A percentile compares a stretch with the other conserved stretches of the same genome.
Conservation (phyloP, 2,113 vertebrate genomes). For the Seriola dumerili region DNA sequence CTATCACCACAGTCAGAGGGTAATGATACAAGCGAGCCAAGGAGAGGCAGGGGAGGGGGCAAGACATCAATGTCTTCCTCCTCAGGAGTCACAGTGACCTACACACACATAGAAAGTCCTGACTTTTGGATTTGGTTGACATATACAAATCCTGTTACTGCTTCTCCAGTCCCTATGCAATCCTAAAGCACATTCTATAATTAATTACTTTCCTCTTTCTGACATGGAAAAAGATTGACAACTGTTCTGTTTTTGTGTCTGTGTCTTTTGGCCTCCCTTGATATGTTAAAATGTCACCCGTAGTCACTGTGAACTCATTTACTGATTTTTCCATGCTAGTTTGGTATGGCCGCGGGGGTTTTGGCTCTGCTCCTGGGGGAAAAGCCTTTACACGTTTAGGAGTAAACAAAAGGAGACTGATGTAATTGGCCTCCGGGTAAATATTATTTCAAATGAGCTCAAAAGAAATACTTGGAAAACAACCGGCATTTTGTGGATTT, state of each 20-base stretch:
- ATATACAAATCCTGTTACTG: slow-evolving; percentile 13
- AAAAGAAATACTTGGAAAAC: slow-evolving; percentile 39
- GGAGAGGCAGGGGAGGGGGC: slow-evolving; percentile 17
- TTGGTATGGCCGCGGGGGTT: background rate
- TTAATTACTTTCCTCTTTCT: slow-evolving; percentile 7
- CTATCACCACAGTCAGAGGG: slow-evolving; percentile 59
- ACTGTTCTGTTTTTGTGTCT: background rate
- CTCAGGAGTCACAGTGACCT: slow-evolving; percentile 48
- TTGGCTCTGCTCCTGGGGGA: slow-evolving; percentile 24
- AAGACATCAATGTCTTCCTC: slow-evolving; percentile 63
- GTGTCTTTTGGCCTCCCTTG: background rate
- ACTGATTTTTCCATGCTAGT: slow-evolving; percentile 37
- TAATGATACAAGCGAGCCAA: slow-evolving; percentile 61
- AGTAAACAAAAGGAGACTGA: slow-evolving; percentile 60
- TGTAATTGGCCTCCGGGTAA: slow-evolving; percentile 68
- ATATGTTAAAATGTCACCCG: slow-evolving; percentile 55
- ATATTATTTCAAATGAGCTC: slow-evolving; percentile 51
- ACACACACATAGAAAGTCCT: slow-evolving; percentile 18
- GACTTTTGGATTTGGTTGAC: slow-evolving; percentile 22
- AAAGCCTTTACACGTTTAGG: slow-evolving; percentile 47
- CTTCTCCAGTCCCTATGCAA: background rate
- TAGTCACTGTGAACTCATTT: slow-evolving; percentile 49
- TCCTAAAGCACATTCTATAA: slow-evolving; percentile 15
- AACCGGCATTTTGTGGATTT: background rate
- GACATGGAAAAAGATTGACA: slow-evolving; percentile 13